Evolutionary conservation across 2,797 vertebrate species (phyloP).

Genomic region (Dipus sagitta): DNA sequence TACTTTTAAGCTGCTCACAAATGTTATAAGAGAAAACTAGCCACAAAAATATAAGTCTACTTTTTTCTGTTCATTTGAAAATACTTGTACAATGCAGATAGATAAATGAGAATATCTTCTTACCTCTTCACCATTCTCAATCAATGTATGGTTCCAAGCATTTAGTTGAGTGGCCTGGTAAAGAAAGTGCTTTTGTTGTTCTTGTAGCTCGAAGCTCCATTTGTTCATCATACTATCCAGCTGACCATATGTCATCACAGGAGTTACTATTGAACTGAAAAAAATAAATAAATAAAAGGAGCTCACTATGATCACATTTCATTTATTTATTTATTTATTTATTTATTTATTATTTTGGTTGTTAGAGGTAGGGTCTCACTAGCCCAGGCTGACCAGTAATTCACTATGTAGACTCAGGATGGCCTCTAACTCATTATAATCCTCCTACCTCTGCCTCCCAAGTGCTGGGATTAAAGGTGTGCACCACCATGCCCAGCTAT

Average conservation of each 20-base stretch:
- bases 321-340: too few species aligned
- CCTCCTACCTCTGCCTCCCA: too few species aligned
- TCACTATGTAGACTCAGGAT: too few species aligned
- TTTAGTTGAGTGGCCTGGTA: conserved; percentile 94
- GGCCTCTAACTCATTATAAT: too few species aligned
- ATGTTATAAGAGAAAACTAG: conserved; percentile 47
- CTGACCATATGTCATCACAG: conserved; percentile 95
- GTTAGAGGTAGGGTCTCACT: not conserved
- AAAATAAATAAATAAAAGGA: not conserved
- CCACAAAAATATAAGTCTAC: conserved; percentile 14
- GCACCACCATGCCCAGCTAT: too few species aligned
- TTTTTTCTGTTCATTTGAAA: conserved; percentile 32
- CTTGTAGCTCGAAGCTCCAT: conserved; percentile 95
- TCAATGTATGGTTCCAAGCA: conserved; percentile 93
- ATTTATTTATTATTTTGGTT: not conserved
- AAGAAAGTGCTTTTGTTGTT: conserved; percentile 95
- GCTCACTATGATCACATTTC: not conserved
- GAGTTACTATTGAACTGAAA: conserved; percentile 77
- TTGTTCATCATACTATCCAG: conserved; percentile 94
- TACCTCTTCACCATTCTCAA: conserved; percentile 93
- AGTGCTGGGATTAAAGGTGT: too few species aligned
- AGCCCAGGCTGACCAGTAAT: too few species aligned
- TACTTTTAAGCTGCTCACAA: conserved; percentile 32
- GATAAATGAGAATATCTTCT: conserved; percentile 61
- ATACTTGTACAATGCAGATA: conserved; percentile 38